Evolutionary conservation across 2,113 vertebrate genomes (phyloP).

Genomic region (Gadus chalcogrammus): DNA sequence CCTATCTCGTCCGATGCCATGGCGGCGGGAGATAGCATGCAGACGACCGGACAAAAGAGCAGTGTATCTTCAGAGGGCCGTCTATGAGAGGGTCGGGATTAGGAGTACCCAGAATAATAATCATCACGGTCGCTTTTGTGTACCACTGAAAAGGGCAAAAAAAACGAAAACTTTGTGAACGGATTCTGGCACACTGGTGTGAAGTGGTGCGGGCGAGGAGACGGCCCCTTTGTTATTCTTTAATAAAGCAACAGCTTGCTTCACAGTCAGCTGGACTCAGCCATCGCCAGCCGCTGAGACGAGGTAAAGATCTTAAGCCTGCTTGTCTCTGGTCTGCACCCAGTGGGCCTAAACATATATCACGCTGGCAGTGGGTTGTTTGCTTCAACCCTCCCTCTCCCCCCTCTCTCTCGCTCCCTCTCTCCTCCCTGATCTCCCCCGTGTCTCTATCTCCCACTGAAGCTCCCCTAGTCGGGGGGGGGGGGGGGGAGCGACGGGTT

Average conservation of each 20-base stretch:
- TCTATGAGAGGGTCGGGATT: too few species aligned
- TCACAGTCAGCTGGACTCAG: slow-evolving; percentile 25
- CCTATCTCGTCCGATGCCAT: too few species aligned
- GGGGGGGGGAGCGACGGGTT: background rate
- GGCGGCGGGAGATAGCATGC: too few species aligned
- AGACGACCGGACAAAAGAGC: too few species aligned
- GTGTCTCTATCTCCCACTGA: slow-evolving; percentile 39
- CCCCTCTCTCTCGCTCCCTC: background rate
- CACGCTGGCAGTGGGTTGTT: slow-evolving; percentile 57
- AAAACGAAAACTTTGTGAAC: background rate
- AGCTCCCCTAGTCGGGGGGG: slow-evolving; percentile 29
- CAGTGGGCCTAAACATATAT: slow-evolving; percentile 56
- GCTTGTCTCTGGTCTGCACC: slow-evolving; percentile 55
- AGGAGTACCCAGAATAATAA: slow-evolving; percentile 2
- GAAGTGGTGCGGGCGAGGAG: slow-evolving; percentile 18
- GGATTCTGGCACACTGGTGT: background rate
- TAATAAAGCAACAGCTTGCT: slow-evolving; percentile 50
- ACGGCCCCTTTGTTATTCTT: slow-evolving; percentile 49
- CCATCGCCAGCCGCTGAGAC: slow-evolving; percentile 35
- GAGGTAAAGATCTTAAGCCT: slow-evolving; percentile 58
- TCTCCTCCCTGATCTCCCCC: slow-evolving; percentile 43
- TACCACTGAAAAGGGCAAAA: background rate
- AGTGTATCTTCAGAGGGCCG: too few species aligned
- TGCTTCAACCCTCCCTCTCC: slow-evolving; percentile 40
- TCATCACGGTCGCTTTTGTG: slow-evolving; percentile 3